These are phyloP conservation scores for Proales similis DNA, from an alignment of 1,140 invertebrate genomes.

Conservation along the genomic window DNA sequence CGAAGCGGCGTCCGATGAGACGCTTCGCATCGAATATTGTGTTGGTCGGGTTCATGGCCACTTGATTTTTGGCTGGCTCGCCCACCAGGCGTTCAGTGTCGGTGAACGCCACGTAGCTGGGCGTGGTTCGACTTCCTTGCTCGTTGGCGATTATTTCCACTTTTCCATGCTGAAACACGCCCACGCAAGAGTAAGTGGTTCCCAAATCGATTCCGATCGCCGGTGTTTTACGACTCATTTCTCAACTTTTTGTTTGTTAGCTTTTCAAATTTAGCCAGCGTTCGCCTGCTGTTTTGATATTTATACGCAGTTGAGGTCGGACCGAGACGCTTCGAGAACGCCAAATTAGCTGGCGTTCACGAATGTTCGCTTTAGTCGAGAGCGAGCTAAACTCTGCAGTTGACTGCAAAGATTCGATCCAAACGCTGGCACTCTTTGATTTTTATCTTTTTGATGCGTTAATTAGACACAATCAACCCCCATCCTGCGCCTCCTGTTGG, in stretches of 20 bases:
- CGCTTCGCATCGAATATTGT: conserved; percentile 64
- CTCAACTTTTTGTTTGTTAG: no score
- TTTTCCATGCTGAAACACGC: conserved; percentile 66
- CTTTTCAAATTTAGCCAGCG: no score
- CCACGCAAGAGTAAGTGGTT: conserved; percentile 46
- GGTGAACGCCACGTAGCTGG: conserved; percentile 92
- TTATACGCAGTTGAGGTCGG: conserved; percentile 6
- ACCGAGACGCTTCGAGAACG: no score
- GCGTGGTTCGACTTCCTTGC: conserved; percentile 92
- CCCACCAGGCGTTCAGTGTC: conserved; percentile 92
- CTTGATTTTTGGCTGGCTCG: conserved; percentile 87
- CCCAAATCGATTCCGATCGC: conserved; percentile 38
- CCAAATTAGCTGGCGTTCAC: no score
- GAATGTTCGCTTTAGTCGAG: no score
- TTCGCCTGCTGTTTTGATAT: no score
- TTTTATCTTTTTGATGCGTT: no score
- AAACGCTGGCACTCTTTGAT: no score
- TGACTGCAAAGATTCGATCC: no score
- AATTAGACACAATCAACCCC: no score
- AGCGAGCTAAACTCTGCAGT: no score
- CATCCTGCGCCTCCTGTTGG: no score
- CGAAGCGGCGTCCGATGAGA: conserved; percentile 84
- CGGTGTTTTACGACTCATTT: conserved; percentile 14
- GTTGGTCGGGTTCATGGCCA: conserved; percentile 74
- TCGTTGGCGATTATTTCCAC: conserved; percentile 96